Conservation (phyloP, 1,140 invertebrate genomes). For the Metopolophium dirhodum region DNA sequence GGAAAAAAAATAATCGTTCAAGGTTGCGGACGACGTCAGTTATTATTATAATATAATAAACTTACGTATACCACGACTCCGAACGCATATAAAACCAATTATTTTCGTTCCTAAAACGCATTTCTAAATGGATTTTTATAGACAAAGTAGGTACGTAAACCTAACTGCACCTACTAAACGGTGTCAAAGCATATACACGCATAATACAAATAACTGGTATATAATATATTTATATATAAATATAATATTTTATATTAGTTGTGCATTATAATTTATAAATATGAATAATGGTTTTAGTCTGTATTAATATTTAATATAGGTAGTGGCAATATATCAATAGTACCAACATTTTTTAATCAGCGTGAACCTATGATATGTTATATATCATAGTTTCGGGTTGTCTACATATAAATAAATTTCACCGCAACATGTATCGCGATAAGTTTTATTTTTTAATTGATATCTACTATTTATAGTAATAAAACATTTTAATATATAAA, state of each 20-base stretch:
- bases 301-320: background rate
- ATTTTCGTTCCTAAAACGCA: background rate
- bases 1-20: background rate
- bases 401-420: background rate
- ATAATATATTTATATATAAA: too few relatives aligned
- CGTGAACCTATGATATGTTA: background rate
- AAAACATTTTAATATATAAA: background rate
- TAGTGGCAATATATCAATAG: background rate
- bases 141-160: background rate
- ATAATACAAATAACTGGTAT: background rate
- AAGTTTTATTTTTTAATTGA: slow-evolving; percentile 3
- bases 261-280: too few relatives aligned
- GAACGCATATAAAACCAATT: background rate
- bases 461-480: background rate
- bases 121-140: background rate
- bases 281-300: background rate
- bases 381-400: background rate
- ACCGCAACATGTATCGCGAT: background rate
- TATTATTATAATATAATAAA: background rate
- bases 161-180: too few relatives aligned
- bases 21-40: background rate
- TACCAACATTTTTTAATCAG: background rate
- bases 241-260: too few relatives aligned
- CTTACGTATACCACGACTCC: background rate
- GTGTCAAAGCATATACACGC: background rate